Evolutionary conservation across 2,888 invertebrate species (phyloP).

Genomic region (Latrodectus hesperus): DNA sequence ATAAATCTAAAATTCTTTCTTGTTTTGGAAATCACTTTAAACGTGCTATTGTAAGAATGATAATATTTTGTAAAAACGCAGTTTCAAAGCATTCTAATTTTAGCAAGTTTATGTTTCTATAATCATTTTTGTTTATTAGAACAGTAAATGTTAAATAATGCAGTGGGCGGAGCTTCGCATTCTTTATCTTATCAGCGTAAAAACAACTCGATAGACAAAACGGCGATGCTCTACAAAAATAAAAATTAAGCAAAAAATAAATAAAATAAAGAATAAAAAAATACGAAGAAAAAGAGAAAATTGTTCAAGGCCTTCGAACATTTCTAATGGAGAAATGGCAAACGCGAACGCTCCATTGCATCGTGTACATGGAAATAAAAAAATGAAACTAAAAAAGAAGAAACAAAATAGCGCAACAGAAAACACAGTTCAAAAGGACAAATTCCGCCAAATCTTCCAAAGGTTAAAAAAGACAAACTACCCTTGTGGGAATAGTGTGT

Average conservation of each 20-base stretch:
- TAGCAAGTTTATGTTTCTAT: too few species aligned
- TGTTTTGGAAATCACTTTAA: too few species aligned
- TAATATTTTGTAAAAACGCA: too few species aligned
- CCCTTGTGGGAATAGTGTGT: slow-evolving; percentile 35
- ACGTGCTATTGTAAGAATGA: too few species aligned
- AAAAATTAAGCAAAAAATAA: not conserved
- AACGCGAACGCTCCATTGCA: not conserved
- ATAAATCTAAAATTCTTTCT: too few species aligned
- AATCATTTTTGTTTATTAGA: too few species aligned
- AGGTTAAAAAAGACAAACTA: slow-evolving; percentile 50
- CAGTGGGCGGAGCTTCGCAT: too few species aligned
- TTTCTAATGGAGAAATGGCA: slow-evolving; percentile 1
- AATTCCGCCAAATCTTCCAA: slow-evolving; percentile 52
- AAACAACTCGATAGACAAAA: too few species aligned
- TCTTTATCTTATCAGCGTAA: too few species aligned
- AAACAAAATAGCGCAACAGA: not conserved
- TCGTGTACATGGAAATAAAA: not conserved
- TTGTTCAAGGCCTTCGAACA: not conserved
- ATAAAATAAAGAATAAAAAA: not conserved
- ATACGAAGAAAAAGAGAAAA: not conserved
- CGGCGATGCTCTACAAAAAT: not conserved
- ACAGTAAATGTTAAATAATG: too few species aligned
- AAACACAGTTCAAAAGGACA: slow-evolving; percentile 49
- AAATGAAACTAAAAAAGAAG: not conserved
- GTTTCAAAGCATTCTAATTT: too few species aligned